These are phyloP conservation scores for Theocolax elegans DNA, from an alignment of 1,140 invertebrate species.

Conservation along the genomic window DNA sequence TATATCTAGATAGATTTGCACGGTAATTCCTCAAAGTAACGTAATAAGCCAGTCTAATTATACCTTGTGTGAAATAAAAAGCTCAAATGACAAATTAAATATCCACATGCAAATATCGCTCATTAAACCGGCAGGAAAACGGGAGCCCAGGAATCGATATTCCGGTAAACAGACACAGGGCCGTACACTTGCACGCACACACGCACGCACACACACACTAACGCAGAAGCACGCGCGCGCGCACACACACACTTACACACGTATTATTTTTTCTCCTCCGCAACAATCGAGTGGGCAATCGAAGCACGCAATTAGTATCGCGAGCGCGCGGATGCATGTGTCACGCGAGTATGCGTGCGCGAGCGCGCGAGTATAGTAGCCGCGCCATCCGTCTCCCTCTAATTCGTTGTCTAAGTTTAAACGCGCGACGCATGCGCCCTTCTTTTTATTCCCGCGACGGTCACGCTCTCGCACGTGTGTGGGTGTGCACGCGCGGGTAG, in stretches of 20 bases:
- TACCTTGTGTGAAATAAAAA: not conserved
- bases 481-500: not conserved
- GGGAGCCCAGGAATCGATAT: slow-evolving; percentile 2
- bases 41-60: no score
- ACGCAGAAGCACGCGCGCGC: not conserved
- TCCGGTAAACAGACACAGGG: no score
- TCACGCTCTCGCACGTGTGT: slow-evolving; percentile 11
- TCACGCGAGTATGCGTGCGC: slow-evolving; percentile 46
- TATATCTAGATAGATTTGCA: no score
- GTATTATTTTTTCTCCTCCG: no score
- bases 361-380: no score
- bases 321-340: slow-evolving; percentile 39
- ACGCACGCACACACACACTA: no score
- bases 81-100: slow-evolving; percentile 19
- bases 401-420: slow-evolving; percentile 4
- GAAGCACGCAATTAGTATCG: slow-evolving; percentile 46
- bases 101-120: slow-evolving; percentile 3
- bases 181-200: no score
- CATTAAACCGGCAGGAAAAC: not conserved
- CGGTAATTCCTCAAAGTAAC: no score
- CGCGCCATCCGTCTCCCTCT: slow-evolving; percentile 20
- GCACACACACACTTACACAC: no score
- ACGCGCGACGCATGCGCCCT: not conserved
- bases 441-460: not conserved
- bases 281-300: slow-evolving; percentile 41